Evolutionary conservation across 2,888 invertebrate genomes (phyloP).

Genomic region (Erebia palarica): DNA sequence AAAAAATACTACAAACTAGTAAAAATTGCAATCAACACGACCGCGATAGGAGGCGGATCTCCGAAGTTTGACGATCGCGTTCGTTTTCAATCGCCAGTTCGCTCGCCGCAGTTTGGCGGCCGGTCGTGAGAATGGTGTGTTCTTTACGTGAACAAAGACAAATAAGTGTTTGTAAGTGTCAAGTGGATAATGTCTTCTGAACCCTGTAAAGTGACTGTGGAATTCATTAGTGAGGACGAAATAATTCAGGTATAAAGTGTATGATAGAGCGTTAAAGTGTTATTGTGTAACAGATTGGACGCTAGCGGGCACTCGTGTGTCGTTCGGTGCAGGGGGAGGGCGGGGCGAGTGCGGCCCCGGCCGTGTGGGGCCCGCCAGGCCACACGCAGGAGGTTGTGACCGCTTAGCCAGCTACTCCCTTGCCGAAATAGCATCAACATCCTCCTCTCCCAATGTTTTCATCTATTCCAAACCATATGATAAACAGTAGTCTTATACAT

Average conservation of each 20-base stretch:
- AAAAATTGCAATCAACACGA: constrained; percentile 60
- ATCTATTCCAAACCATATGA: background rate
- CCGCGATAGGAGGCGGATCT: constrained; percentile 81
- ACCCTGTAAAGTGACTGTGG: constrained; percentile 74
- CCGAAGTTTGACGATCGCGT: constrained; percentile 69
- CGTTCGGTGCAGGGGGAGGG: constrained; percentile 80
- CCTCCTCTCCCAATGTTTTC: constrained; percentile 22
- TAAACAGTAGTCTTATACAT: background rate
- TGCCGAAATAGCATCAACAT: constrained; percentile 59
- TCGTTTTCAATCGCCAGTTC: constrained; percentile 70
- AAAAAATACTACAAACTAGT: constrained; percentile 41
- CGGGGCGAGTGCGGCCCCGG: constrained; percentile 80
- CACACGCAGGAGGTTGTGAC: constrained; percentile 84
- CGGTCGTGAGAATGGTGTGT: constrained; percentile 80
- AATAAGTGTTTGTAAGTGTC: constrained; percentile 71
- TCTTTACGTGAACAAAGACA: constrained; percentile 76
- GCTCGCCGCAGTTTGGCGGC: constrained; percentile 80
- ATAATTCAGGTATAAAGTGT: constrained; percentile 71
- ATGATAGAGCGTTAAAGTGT: constrained; percentile 65
- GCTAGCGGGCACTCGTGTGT: constrained; percentile 79
- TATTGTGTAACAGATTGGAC: constrained; percentile 79
- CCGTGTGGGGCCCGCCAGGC: constrained; percentile 83
- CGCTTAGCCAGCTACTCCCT: constrained; percentile 80
- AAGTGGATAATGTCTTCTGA: constrained; percentile 81
- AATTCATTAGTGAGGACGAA: constrained; percentile 79